These are phyloP conservation scores for Sphaerophoria taeniata DNA, from an alignment of 2,888 invertebrate genomes.

Conservation along the genomic window DNA sequence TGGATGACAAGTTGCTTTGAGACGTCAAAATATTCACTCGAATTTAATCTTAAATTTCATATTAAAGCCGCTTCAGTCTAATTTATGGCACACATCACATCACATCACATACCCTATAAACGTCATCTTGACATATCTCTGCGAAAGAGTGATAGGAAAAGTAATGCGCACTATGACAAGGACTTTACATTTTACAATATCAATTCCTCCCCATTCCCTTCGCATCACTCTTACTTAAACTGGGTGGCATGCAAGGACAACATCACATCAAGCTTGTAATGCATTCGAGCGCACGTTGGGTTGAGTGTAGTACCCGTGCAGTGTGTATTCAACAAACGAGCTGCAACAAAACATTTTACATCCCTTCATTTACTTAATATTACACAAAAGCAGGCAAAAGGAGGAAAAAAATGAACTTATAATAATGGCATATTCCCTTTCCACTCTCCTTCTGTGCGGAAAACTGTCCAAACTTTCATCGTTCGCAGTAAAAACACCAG, in stretches of 20 bases:
- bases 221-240: not conserved
- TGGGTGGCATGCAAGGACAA: constrained; percentile 29
- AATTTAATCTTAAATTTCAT: too few relatives aligned
- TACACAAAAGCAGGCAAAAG: not conserved
- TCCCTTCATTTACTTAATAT: constrained; percentile 53
- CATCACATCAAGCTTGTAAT: constrained; percentile 11
- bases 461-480: constrained; percentile 42
- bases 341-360: constrained; percentile 36
- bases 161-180: constrained; percentile 49
- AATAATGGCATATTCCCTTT: constrained; percentile 41
- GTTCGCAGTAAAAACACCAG: not conserved
- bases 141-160: constrained; percentile 36
- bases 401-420: constrained; percentile 29
- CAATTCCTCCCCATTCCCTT: not conserved
- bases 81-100: not conserved
- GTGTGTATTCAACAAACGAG: not conserved
- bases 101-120: constrained; percentile 22
- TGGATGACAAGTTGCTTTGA: constrained; percentile 16
- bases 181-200: constrained; percentile 28
- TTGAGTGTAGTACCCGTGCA: not conserved
- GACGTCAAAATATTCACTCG: too few relatives aligned
- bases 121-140: constrained; percentile 59
- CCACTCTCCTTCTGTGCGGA: not conserved
- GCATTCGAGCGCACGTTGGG: constrained; percentile 7
- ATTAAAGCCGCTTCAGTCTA: not conserved